These are phyloP conservation scores for Tinea pellionella DNA, from an alignment of 2,888 invertebrate species.

Conservation along the genomic window DNA sequence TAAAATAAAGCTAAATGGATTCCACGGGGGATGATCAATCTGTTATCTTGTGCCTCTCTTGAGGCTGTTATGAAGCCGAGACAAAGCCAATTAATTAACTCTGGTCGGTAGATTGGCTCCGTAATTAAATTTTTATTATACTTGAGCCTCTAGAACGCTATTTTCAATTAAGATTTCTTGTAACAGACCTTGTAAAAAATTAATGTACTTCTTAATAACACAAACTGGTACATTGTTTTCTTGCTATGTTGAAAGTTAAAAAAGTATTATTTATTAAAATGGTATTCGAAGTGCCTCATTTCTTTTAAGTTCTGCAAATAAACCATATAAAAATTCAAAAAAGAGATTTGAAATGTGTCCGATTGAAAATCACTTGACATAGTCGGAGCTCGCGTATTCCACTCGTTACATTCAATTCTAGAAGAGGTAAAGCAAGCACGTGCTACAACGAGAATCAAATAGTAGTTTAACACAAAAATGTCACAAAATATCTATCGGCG, in stretches of 20 bases:
- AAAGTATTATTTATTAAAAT: too few species aligned
- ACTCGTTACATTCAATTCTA: neutral
- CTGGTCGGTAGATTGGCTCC: constrained; percentile 13
- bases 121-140: constrained; percentile 13
- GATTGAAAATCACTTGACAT: neutral
- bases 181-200: neutral
- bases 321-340: neutral
- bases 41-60: constrained; percentile 25
- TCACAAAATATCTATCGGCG: constrained; percentile 5
- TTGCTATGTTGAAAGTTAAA: too few species aligned
- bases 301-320: neutral
- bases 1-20: constrained; percentile 26
- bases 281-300: too few species aligned
- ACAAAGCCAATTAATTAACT: constrained; percentile 46
- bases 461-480: constrained; percentile 7
- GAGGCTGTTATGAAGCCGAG: constrained; percentile 38
- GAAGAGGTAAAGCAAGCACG: neutral
- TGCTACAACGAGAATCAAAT: neutral
- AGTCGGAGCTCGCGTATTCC: neutral
- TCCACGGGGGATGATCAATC: constrained; percentile 38
- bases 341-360: neutral
- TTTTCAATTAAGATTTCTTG: constrained; percentile 6
- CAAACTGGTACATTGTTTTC: too few species aligned
- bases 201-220: neutral
- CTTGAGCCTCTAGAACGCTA: constrained; percentile 7